Conservation (phyloP, 2,888 invertebrate genomes). For the Pyrochroa serraticornis region DNA sequence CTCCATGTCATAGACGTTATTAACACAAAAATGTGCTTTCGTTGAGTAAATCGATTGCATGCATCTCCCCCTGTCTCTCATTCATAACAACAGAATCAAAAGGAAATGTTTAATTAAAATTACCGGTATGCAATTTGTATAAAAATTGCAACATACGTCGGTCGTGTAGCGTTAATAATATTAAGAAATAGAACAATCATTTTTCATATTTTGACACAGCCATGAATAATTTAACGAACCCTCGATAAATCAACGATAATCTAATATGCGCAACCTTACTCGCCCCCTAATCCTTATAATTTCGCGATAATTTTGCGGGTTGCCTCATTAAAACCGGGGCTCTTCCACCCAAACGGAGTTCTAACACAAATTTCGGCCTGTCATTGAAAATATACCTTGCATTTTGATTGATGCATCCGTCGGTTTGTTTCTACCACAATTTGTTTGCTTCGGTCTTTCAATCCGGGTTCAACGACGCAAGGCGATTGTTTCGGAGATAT, state of each 20-base stretch:
- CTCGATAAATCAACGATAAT: slow-evolving; percentile 21
- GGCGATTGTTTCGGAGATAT: slow-evolving; percentile 23
- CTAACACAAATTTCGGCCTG: slow-evolving; percentile 52
- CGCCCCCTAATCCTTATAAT: slow-evolving; percentile 24
- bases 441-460: slow-evolving; percentile 34
- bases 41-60: slow-evolving; percentile 14
- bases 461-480: slow-evolving; percentile 13
- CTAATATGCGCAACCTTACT: slow-evolving; percentile 21
- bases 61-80: slow-evolving; percentile 14
- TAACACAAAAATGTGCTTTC: too few relatives aligned
- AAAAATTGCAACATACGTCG: slow-evolving; percentile 1
- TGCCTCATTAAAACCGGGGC: slow-evolving; percentile 21
- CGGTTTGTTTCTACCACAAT: slow-evolving; percentile 37
- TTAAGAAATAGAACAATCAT: slow-evolving; percentile 1
- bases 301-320: slow-evolving; percentile 21
- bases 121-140: slow-evolving; percentile 14
- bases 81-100: not conserved
- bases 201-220: not conserved
- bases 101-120: slow-evolving; percentile 20
- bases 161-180: not conserved
- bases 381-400: slow-evolving; percentile 55
- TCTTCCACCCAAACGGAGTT: slow-evolving; percentile 32
- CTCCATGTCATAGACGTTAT: too few relatives aligned
- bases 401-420: slow-evolving; percentile 54
- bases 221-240: not conserved